These are phyloP conservation scores for Eretmochelys imbricata DNA, from an alignment of 2,113 vertebrate species.

Conservation along the genomic window DNA sequence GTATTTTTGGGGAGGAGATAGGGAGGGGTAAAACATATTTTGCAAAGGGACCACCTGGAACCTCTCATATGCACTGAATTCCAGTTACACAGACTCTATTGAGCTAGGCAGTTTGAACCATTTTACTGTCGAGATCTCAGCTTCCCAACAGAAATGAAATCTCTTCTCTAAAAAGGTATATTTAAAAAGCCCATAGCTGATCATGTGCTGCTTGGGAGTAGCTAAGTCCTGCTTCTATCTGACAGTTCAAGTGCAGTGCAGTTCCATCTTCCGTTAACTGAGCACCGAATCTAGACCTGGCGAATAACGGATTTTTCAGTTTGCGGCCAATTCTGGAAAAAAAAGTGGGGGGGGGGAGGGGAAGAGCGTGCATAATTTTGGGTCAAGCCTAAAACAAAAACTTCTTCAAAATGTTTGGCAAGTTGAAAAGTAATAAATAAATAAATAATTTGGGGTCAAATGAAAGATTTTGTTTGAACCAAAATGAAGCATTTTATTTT, in stretches of 20 bases:
- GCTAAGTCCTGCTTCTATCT: background rate
- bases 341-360: no score
- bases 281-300: background rate
- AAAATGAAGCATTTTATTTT: background rate
- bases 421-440: background rate
- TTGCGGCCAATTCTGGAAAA: background rate
- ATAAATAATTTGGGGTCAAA: background rate
- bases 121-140: accelerated
- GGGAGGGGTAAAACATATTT: background rate
- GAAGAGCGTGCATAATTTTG: background rate
- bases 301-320: background rate
- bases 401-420: background rate
- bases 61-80: accelerated
- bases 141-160: background rate
- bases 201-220: background rate
- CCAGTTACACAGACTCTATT: background rate
- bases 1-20: background rate
- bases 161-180: background rate
- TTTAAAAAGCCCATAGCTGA: background rate
- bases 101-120: accelerated
- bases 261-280: background rate
- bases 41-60: background rate
- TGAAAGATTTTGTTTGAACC: background rate
- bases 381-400: background rate
- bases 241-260: background rate